These are phyloP conservation scores for Cydia amplana DNA, from an alignment of 1,140 invertebrate genomes.

Conservation along the genomic window DNA sequence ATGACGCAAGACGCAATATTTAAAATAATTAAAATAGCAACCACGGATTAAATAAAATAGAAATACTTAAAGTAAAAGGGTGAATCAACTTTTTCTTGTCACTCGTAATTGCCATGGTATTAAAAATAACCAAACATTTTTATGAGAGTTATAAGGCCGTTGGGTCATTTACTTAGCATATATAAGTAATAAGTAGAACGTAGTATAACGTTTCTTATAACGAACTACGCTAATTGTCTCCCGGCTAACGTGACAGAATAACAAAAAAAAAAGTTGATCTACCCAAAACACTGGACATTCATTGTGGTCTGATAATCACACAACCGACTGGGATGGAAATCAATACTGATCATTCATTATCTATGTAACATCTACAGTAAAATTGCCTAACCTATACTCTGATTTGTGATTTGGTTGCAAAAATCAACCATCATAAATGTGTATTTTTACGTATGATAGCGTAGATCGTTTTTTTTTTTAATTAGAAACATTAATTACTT, in stretches of 20 bases:
- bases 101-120: background rate
- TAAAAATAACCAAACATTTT: background rate
- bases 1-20: constrained; percentile 31
- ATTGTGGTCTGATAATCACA: background rate
- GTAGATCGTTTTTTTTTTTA: too few species aligned
- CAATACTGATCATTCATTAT: background rate
- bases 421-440: background rate
- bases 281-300: constrained; percentile 14
- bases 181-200: too few species aligned
- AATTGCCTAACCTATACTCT: background rate
- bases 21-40: constrained; percentile 32
- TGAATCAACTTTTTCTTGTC: background rate
- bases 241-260: background rate
- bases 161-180: too few species aligned
- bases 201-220: too few species aligned
- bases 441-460: too few species aligned
- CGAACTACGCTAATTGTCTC: too few species aligned
- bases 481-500: too few species aligned
- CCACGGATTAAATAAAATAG: constrained; percentile 36
- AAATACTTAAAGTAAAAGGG: constrained; percentile 4
- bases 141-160: too few species aligned
- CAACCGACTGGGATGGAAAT: background rate
- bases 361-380: background rate
- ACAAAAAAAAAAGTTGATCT: background rate
- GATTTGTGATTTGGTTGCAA: background rate